phyloP scores from a whole-genome alignment of 1,140 invertebrate genomes.

The Acromyrmex heyeri region DNA sequence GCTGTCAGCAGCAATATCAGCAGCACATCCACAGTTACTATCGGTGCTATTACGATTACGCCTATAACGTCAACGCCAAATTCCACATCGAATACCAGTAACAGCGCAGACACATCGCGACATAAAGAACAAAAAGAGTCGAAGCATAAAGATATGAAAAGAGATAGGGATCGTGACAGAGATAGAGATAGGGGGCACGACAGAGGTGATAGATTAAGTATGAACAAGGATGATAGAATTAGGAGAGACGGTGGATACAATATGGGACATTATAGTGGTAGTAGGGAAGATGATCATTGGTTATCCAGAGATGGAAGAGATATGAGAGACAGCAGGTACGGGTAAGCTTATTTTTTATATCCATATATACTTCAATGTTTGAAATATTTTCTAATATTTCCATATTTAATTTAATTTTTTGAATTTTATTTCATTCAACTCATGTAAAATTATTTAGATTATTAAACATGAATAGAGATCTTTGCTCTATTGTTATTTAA shows the following conservation, averaged over 20 bases:
- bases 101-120: slow-evolving; percentile 70
- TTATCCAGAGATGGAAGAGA: slow-evolving; percentile 81
- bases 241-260: slow-evolving; percentile 80
- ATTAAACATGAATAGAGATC: background rate
- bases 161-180: slow-evolving; percentile 77
- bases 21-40: slow-evolving; percentile 79
- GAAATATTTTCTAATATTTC: background rate
- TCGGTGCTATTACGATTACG: slow-evolving; percentile 83
- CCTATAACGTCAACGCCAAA: slow-evolving; percentile 78
- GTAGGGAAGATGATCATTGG: slow-evolving; percentile 84
- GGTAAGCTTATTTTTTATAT: slow-evolving; percentile 34
- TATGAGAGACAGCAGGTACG: slow-evolving; percentile 81
- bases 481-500: background rate
- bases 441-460: background rate
- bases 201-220: slow-evolving; percentile 78
- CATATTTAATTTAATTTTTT: background rate
- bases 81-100: slow-evolving; percentile 76
- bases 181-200: slow-evolving; percentile 80
- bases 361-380: background rate
- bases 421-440: background rate
- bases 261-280: slow-evolving; percentile 82
- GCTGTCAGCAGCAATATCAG: slow-evolving; percentile 75
- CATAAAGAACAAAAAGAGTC: slow-evolving; percentile 82
- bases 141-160: slow-evolving; percentile 81
- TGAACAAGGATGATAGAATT: slow-evolving; percentile 83